phyloP scores from a whole-genome alignment of 1,140 invertebrate species.

The Zaprionus gabonicus region DNA sequence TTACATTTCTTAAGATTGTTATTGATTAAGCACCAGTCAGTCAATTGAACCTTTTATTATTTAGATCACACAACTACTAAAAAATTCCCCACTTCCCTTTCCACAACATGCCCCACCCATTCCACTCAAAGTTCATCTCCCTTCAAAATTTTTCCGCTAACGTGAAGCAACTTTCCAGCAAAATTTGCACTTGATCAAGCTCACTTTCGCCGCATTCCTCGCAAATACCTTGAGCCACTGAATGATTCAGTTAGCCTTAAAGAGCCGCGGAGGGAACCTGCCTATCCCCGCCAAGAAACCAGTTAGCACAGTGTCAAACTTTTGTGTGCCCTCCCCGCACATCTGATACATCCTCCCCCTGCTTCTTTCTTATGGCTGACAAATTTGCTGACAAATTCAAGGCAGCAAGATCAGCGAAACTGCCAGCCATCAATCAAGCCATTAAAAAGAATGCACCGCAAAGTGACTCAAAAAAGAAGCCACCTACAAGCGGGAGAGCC shows the following conservation, averaged over 20 bases:
- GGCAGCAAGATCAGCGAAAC: conserved; percentile 67
- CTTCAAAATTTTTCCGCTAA: conserved; percentile 22
- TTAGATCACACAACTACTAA: too few relatives aligned
- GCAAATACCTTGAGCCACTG: conserved; percentile 58
- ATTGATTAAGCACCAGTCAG: not conserved
- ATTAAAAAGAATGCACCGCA: conserved; percentile 81
- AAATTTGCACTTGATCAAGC: conserved; percentile 50
- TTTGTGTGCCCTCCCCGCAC: not conserved
- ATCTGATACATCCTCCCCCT: not conserved
- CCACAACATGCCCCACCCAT: not conserved
- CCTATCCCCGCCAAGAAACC: conserved; percentile 42
- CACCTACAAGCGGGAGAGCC: conserved; percentile 61
- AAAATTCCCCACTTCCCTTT: not conserved
- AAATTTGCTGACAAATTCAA: conserved; percentile 82
- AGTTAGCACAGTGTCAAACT: conserved; percentile 62
- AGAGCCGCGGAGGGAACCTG: conserved; percentile 30
- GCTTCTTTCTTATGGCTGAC: conserved; percentile 52
- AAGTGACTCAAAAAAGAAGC: conserved; percentile 66
- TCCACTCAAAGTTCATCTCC: not conserved
- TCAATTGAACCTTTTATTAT: not conserved
- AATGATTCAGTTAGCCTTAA: conserved; percentile 75
- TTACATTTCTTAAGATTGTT: not conserved
- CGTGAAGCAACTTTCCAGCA: conserved; percentile 29
- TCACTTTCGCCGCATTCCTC: conserved; percentile 67
- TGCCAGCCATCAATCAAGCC: conserved; percentile 81